Conservation (phyloP, 2,113 vertebrate species). For the Taurulus bubalis region DNA sequence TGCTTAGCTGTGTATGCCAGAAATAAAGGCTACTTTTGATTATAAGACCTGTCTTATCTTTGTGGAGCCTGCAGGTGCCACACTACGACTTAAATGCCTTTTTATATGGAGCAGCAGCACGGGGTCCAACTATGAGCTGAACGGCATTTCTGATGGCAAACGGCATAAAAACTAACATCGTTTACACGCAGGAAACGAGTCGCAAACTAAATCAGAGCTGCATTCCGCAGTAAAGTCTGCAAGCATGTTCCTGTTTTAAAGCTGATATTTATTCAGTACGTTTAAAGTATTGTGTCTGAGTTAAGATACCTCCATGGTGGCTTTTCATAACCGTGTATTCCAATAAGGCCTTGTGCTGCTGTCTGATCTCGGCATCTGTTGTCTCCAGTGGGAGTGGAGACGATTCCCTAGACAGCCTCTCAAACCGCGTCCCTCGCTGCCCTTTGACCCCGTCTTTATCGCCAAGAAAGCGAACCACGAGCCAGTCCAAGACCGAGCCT, state of each 20-base stretch:
- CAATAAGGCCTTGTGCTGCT: not conserved
- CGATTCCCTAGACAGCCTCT: slow-evolving; percentile 84
- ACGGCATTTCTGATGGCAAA: slow-evolving; percentile 84
- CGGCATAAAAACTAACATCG: not conserved
- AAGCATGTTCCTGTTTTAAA: not conserved
- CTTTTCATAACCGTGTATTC: no score
- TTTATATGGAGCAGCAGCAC: slow-evolving; percentile 18
- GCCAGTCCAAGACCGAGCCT: slow-evolving; percentile 87
- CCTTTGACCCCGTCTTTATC: slow-evolving; percentile 83
- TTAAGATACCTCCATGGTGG: no score
- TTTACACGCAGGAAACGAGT: not conserved
- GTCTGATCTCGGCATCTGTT: not conserved
- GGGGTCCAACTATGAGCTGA: slow-evolving; percentile 72
- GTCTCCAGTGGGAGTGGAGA: slow-evolving; percentile 76
- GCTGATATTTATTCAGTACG: no score
- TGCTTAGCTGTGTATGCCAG: not conserved
- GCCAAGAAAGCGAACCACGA: slow-evolving; percentile 85
- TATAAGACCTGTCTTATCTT: not conserved
- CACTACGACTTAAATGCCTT: slow-evolving; percentile 27
- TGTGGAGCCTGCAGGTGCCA: slow-evolving; percentile 38
- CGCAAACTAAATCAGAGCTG: not conserved
- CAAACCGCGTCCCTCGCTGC: slow-evolving; percentile 71
- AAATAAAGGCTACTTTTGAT: not conserved
- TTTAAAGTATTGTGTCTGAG: no score
- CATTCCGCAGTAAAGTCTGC: not conserved